These are phyloP conservation scores for Limosa lapponica DNA, from an alignment of 2,797 vertebrate genomes.

Conservation along the genomic window DNA sequence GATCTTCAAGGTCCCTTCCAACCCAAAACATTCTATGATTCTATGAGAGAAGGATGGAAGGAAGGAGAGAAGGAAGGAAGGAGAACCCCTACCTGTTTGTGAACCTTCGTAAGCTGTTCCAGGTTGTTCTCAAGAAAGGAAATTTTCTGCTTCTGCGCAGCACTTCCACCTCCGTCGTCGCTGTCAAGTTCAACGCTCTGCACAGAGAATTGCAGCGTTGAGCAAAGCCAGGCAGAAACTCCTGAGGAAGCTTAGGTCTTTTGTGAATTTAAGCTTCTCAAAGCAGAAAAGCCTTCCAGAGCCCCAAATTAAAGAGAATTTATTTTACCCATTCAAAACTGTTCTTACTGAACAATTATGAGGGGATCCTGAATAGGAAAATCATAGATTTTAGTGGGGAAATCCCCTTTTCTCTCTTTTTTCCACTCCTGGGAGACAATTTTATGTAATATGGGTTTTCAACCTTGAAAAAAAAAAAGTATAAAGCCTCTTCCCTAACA, in stretches of 20 bases:
- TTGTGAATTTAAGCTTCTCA: background rate
- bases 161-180: slow-evolving; percentile 92
- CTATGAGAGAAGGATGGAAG: too few relatives aligned
- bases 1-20: too few relatives aligned
- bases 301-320: background rate
- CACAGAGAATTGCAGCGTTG: background rate
- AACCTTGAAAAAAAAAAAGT: background rate
- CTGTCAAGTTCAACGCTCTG: slow-evolving; percentile 90
- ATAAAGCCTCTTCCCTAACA: background rate
- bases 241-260: background rate
- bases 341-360: background rate
- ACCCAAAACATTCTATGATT: too few relatives aligned
- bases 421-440: background rate
- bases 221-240: background rate
- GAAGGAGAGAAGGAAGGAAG: too few relatives aligned
- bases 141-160: slow-evolving; percentile 96
- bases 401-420: background rate
- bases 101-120: slow-evolving; percentile 97
- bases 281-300: background rate
- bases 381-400: background rate
- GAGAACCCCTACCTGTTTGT: slow-evolving; percentile 85
- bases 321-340: background rate
- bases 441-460: background rate
- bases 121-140: slow-evolving; percentile 96
- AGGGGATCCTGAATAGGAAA: background rate